Conservation (phyloP, 2,113 vertebrate species). For the Ageneiosus marmoratus region DNA sequence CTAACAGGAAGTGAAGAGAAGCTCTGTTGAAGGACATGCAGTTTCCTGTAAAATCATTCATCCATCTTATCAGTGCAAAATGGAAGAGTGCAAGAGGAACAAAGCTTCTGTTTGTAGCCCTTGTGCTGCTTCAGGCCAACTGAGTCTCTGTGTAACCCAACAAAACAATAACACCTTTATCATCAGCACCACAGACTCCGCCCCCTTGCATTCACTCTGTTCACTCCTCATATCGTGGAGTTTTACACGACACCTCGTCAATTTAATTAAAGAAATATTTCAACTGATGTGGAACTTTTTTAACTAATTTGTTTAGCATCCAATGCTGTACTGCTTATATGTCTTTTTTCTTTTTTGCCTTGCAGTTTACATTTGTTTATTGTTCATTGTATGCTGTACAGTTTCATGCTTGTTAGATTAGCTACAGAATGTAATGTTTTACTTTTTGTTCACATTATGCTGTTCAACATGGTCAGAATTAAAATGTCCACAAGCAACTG, state of each 20-base stretch:
- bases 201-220: conserved; percentile 19
- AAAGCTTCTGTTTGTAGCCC: conserved; percentile 72
- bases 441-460: neutral
- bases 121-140: conserved; percentile 17
- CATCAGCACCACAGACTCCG: conserved; percentile 23
- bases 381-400: neutral
- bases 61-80: conserved; percentile 53
- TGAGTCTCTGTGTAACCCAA: conserved; percentile 63
- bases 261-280: neutral
- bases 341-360: neutral
- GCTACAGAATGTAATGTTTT: neutral
- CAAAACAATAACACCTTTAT: conserved; percentile 56
- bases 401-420: neutral
- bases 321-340: neutral
- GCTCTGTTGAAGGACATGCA: conserved; percentile 63
- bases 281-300: neutral
- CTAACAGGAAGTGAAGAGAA: conserved; percentile 82
- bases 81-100: conserved; percentile 52
- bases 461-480: neutral
- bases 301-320: neutral
- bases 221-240: neutral
- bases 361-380: neutral
- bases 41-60: conserved; percentile 81
- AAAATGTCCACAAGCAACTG: neutral
- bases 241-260: neutral